A percentile compares a stretch with the other conserved stretches of the same genome.
Evolutionary conservation across 2,797 vertebrate species (phyloP).

Genomic region (Thunnus albacares): DNA sequence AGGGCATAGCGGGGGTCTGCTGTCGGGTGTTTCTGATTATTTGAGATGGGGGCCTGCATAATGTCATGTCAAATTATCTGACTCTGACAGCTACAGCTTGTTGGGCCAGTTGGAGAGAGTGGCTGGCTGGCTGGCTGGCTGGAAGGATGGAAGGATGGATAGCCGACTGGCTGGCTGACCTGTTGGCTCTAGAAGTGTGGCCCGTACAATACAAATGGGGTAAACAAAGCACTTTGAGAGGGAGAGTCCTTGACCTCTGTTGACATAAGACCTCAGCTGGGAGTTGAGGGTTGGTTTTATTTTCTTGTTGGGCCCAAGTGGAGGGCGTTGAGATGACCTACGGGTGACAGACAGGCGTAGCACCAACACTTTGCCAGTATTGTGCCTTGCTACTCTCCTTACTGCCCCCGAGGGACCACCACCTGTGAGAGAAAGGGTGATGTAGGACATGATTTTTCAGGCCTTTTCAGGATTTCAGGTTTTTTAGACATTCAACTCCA

Average conservation of each 20-base stretch:
- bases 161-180: conserved; percentile 69
- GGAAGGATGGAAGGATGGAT: conserved; percentile 73
- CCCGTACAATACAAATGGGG: conserved; percentile 85
- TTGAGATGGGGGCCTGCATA: conserved; percentile 93
- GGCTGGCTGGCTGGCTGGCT: conserved; percentile 32
- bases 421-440: conserved; percentile 26
- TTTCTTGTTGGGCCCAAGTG: conserved; percentile 68
- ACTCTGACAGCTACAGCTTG: conserved; percentile 95
- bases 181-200: conserved; percentile 56
- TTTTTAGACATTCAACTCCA: conserved; percentile 49
- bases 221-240: conserved; percentile 72
- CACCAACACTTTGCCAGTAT: conserved; percentile 47
- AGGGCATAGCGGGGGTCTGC: conserved; percentile 58
- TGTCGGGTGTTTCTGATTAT: conserved; percentile 97
- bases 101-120: conserved; percentile 68
- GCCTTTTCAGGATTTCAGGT: conserved; percentile 34
- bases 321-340: conserved; percentile 59
- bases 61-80: conserved; percentile 97
- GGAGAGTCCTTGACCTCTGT: conserved; percentile 82
- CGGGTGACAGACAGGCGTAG: conserved; percentile 54
- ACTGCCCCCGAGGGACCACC: conserved; percentile 61
- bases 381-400: conserved; percentile 65
- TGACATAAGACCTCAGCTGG: conserved; percentile 67
- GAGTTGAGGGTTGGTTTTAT: conserved; percentile 54
- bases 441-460: conserved; percentile 36